Conservation (phyloP, 2,113 vertebrate species). For the Hippocampus mohnikei region DNA sequence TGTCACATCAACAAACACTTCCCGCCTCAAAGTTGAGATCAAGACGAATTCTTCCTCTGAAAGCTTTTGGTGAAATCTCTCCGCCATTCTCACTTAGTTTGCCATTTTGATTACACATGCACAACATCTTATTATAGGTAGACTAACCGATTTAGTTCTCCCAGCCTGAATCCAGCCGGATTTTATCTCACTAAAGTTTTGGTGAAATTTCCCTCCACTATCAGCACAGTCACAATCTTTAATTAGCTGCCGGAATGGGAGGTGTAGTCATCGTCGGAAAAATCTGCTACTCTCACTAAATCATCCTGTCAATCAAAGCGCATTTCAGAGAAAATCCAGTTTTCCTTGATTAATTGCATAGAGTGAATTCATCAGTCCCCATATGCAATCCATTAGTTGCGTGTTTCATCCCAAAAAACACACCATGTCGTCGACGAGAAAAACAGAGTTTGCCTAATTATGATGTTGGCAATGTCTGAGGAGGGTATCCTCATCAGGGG, state of each 20-base stretch:
- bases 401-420: neutral
- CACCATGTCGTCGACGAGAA: constrained; percentile 36
- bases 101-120: neutral
- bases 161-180: no score
- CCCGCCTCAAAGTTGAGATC: neutral
- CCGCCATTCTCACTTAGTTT: neutral
- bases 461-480: constrained; percentile 76
- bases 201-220: neutral
- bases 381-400: constrained; percentile 79
- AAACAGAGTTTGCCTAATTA: constrained; percentile 34
- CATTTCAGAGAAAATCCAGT: constrained; percentile 66
- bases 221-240: constrained; percentile 45
- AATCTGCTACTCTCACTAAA: constrained; percentile 69
- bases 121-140: neutral
- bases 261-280: constrained; percentile 45
- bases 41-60: neutral
- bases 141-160: no score
- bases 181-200: neutral
- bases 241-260: constrained; percentile 62
- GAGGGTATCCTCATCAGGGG: constrained; percentile 36
- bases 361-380: constrained; percentile 76
- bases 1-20: constrained; percentile 1
- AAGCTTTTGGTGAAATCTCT: neutral
- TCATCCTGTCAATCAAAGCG: constrained; percentile 72
- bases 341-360: constrained; percentile 76